Evolutionary conservation across 1,140 invertebrate genomes (phyloP), one percentile per base, ranked within the genome.

Genomic region (Papilio dardanus): DNA sequence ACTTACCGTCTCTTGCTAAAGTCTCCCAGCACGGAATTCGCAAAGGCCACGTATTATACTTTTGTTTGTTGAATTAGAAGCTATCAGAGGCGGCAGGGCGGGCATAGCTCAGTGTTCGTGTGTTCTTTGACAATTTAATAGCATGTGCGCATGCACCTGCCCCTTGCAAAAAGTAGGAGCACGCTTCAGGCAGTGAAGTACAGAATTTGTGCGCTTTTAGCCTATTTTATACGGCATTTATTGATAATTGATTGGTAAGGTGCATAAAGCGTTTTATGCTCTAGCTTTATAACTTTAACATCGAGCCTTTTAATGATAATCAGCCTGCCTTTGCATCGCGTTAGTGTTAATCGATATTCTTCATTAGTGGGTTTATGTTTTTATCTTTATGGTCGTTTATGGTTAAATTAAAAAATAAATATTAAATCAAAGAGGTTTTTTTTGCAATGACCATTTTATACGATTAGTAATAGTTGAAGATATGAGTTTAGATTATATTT

Each of bases 91-190:
- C 77, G 77, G 78, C 85, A 83, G 79, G 73, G 74, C 76, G 77
- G 77, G 80, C 81, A 83, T 79, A 82, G 78, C 83, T 78, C 78
- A 77, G 76, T 77, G 78, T 88, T 81, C 79, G 81, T 85, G 86
- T 88, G 82, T 81, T 88, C 88, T 91, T 92, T 92, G 91, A 92
- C 89, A 93, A 90, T 92, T 91, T 93, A 92, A 93, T 90, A 91
- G 89, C 91, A 93, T 91, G 91, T 93, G 90, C 85, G 81, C 82
- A 50, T 82, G 85, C 91, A 93, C 91, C 91, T 93, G 91, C 89
- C 82, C n/a, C 46, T 76, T 90, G 88, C 89, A 93, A 93, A 93
- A 93, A 92, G 86, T 88, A 90, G 84, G 86, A 81, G 84, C 90
- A 91, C 86, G 91, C 89, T 92, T 91, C 87, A 88, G 87, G 88